A percentile compares a stretch with the other conserved stretches of the same genome.
These are phyloP conservation scores for Clarias platycephalus DNA, from an alignment of 2,797 vertebrate genomes.

Conservation along the genomic window DNA sequence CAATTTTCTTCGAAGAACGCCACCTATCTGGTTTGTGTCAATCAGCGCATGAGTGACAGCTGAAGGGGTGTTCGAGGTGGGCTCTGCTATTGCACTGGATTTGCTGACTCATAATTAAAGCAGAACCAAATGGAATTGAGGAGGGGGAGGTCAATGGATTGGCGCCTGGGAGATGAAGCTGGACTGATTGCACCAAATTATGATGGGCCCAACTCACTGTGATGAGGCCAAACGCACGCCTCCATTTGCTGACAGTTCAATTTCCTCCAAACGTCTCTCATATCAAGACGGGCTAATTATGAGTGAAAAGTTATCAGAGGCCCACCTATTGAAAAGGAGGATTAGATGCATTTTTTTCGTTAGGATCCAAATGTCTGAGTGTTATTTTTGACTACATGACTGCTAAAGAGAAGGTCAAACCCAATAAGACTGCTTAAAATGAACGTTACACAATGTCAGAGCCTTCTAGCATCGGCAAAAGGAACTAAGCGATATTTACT, in stretches of 20 bases:
- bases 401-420: slow-evolving; percentile 80
- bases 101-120: slow-evolving; percentile 95
- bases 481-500: neutral
- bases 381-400: slow-evolving; percentile 89
- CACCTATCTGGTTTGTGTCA: slow-evolving; percentile 89
- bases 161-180: slow-evolving; percentile 90
- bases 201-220: slow-evolving; percentile 99
- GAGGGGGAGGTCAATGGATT: slow-evolving; percentile 92
- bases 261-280: slow-evolving; percentile 99
- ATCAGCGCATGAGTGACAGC: slow-evolving; percentile 90
- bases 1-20: slow-evolving; percentile 66
- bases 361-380: slow-evolving; percentile 97
- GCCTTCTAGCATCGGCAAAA: neutral
- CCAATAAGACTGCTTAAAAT: slow-evolving; percentile 75
- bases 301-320: slow-evolving; percentile 99
- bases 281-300: slow-evolving; percentile 99
- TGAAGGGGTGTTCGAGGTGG: slow-evolving; percentile 89
- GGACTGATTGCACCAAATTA: slow-evolving; percentile 99
- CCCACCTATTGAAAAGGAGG: slow-evolving; percentile 83
- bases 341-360: slow-evolving; percentile 84
- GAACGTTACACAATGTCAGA: slow-evolving; percentile 65
- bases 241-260: slow-evolving; percentile 99
- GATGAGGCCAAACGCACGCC: slow-evolving; percentile 99
- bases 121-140: slow-evolving; percentile 91
- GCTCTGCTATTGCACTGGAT: slow-evolving; percentile 89